Percentiles rank a stretch among this genome's conserved stretches.
Conservation (phyloP, 1,140 invertebrate genomes). For the Zaprionus tsacasi region DNA sequence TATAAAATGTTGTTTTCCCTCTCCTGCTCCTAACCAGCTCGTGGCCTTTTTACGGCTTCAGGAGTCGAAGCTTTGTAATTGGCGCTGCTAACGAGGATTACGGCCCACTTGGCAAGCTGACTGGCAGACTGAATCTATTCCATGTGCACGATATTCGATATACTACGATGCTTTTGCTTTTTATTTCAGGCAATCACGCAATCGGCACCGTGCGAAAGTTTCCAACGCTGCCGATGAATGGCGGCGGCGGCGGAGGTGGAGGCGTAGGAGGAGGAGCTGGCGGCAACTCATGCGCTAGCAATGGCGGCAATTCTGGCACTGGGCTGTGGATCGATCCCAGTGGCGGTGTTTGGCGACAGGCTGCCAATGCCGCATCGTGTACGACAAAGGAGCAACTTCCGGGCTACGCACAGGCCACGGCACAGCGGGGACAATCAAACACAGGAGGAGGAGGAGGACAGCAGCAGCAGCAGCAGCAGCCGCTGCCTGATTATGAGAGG, state of each 20-base stretch:
- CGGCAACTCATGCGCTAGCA: conserved; percentile 23
- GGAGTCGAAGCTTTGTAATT: conserved; percentile 49
- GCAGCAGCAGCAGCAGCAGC: conserved; percentile 49
- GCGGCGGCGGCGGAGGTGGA: conserved; percentile 46
- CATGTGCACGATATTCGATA: conserved; percentile 35
- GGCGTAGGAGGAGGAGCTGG: conserved; percentile 22
- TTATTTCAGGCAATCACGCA: conserved; percentile 84
- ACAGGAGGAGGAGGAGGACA: conserved; percentile 16
- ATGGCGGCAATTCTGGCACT: conserved; percentile 56
- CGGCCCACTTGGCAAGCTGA: conserved; percentile 24
- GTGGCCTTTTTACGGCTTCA: conserved; percentile 22
- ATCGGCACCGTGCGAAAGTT: conserved; percentile 84
- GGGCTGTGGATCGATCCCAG: conserved; percentile 84
- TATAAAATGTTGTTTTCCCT: conserved; percentile 79
- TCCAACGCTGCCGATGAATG: conserved; percentile 83
- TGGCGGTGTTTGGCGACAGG: conserved; percentile 66
- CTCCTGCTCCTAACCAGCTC: neutral
- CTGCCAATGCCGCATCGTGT: conserved; percentile 49
- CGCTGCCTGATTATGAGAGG: conserved; percentile 84
- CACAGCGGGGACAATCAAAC: conserved; percentile 56
- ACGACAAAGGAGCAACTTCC: conserved; percentile 83
- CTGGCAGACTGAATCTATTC: conserved; percentile 30
- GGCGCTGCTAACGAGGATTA: conserved; percentile 56
- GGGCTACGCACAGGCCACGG: conserved; percentile 82
- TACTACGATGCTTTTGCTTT: conserved; percentile 37